Percentiles rank a stretch among this genome's conserved stretches.
phyloP scores from a whole-genome alignment of 2,113 vertebrate genomes.

The Sphaerodactylus townsendi region DNA sequence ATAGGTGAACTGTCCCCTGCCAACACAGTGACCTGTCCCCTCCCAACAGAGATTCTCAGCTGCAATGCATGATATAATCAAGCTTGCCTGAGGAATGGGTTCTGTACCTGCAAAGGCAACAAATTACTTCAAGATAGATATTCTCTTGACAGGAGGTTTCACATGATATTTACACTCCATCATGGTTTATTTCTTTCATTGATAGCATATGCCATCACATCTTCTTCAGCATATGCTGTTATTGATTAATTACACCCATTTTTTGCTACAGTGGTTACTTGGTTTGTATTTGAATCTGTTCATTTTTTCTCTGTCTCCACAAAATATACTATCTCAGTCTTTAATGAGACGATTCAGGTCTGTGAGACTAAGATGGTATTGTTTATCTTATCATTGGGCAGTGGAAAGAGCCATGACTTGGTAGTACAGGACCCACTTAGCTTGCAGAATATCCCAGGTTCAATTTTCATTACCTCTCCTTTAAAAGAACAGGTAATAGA shows the following conservation, averaged over 20 bases:
- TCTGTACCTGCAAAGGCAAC: too few species aligned
- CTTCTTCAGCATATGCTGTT: neutral
- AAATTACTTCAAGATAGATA: too few species aligned
- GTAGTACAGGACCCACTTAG: neutral
- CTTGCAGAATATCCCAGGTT: too few species aligned
- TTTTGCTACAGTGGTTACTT: neutral
- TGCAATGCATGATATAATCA: too few species aligned
- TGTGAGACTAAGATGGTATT: neutral
- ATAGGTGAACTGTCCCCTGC: too few species aligned
- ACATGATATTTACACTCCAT: slow-evolving; percentile 16
- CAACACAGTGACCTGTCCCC: too few species aligned
- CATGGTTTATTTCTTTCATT: slow-evolving; percentile 22
- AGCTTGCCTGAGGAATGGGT: too few species aligned
- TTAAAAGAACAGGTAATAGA: too few species aligned
- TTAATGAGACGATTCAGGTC: neutral
- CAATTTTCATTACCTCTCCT: too few species aligned
- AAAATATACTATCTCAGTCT: accelerated
- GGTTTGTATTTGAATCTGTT: slow-evolving; percentile 2
- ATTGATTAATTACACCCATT: slow-evolving; percentile 5
- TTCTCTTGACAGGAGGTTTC: neutral
- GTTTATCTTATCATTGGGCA: too few species aligned
- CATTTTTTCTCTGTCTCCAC: neutral
- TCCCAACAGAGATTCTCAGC: too few species aligned
- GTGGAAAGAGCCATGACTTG: too few species aligned
- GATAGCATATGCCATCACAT: neutral